phyloP scores from a whole-genome alignment of 1,140 invertebrate genomes.

The Drosophila mauritiana region DNA sequence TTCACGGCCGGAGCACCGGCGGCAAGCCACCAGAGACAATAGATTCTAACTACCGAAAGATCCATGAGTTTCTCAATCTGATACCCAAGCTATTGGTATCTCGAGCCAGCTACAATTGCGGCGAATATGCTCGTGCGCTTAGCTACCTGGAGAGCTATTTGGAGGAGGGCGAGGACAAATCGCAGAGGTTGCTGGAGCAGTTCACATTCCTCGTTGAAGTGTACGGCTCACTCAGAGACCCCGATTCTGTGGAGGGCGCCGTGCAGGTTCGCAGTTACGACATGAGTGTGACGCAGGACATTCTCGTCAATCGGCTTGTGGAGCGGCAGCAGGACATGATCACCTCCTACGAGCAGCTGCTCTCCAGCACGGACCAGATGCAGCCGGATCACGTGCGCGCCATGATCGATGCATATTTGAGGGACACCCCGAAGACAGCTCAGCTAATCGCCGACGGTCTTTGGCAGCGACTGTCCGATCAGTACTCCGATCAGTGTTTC shows the following conservation, averaged over 20 bases:
- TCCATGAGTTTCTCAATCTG: constrained; percentile 86
- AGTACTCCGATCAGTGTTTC: constrained; percentile 84
- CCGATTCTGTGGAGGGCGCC: constrained; percentile 91
- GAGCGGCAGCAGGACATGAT: constrained; percentile 91
- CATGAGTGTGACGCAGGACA: constrained; percentile 89
- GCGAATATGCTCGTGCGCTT: constrained; percentile 90
- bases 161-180: constrained; percentile 81
- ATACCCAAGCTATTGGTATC: constrained; percentile 89
- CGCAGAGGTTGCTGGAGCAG: constrained; percentile 87
- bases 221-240: constrained; percentile 90
- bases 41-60: constrained; percentile 73
- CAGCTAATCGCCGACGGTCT: constrained; percentile 88
- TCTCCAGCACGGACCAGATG: constrained; percentile 85
- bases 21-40: constrained; percentile 55
- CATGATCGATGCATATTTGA: constrained; percentile 89
- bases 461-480: constrained; percentile 85
- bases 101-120: constrained; percentile 89
- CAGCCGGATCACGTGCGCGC: constrained; percentile 76
- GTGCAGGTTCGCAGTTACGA: constrained; percentile 88
- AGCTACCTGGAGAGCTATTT: constrained; percentile 91
- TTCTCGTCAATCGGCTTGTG: constrained; percentile 90
- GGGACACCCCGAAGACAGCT: constrained; percentile 92
- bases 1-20: constrained; percentile 48
- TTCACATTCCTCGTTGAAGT: constrained; percentile 89
- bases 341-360: constrained; percentile 90